Evolutionary conservation across 2,113 vertebrate genomes (phyloP), one percentile per base, ranked within the genome.

Genomic region (Pluvialis apricaria): DNA sequence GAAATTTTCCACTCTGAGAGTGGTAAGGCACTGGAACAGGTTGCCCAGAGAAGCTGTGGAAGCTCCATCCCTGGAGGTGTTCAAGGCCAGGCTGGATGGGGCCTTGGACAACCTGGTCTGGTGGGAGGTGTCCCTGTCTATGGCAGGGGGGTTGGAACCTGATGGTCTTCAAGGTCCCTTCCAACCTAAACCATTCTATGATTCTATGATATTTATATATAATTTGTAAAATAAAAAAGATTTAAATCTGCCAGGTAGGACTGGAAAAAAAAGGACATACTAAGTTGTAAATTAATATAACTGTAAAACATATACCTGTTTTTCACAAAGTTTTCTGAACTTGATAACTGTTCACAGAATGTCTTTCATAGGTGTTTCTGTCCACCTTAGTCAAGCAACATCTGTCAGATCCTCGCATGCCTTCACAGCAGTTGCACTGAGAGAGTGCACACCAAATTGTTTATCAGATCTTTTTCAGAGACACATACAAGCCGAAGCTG

Each of bases 401-500:
- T 95, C 92, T 92, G 44, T 79, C 94, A 89, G 21, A 68, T 81
- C 65, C 79, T 90, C 40, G 52, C 10, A 10, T 1, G 11, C 58
- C 40, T 95, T 84, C 84, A 82, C 54, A 96, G 57, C 44, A 91
- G 13, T 54, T 54, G 34, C 29, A 38, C 32, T 51, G 73, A 5
- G 2, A 54, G 15, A 40, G 13, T 54, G 26, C 9, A 44, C 60
- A 45, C 54, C 73, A 42, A 92, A 76, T 49, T 87, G 55, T 88
- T 96, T 76, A 51, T 61, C 54, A 45, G 34, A 83, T 28, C 21
- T 68, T 83, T 95, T 97, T 73, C 34, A 58, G 55, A 44, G 32
- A 38, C 36, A 60, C 76, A 95, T 90, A 92, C 25, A 91, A 90
- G 68, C 36, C 54, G 76, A 96, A 94, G 82, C 77, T 94, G 85